phyloP scores from a whole-genome alignment of 2,888 invertebrate species.

The Chrysina gloriosa region DNA sequence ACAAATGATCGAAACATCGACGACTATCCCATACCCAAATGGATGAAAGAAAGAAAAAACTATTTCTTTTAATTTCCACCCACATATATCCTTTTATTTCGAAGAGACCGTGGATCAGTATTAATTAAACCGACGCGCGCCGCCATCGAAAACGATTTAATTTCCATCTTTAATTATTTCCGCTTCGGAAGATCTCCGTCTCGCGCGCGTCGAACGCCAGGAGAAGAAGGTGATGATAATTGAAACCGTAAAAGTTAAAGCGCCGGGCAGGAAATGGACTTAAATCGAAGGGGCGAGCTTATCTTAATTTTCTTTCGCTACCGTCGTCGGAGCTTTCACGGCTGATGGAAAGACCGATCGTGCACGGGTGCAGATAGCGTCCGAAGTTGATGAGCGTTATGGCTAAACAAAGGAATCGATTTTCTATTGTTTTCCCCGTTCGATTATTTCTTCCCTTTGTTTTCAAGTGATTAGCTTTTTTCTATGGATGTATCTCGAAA shows the following conservation, averaged over 20 bases:
- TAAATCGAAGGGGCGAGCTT: conserved; percentile 49
- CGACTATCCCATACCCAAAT: no score
- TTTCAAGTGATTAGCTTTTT: neutral
- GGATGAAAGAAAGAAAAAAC: no score
- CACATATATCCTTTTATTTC: no score
- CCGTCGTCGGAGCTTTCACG: conserved; percentile 39
- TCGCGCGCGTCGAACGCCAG: no score
- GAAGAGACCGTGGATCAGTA: neutral
- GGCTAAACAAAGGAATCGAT: conserved; percentile 40
- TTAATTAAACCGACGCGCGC: conserved; percentile 1
- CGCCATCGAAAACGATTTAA: conserved; percentile 33
- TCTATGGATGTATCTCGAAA: neutral
- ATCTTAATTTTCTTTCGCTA: conserved; percentile 46
- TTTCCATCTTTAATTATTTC: conserved; percentile 45
- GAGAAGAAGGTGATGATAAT: conserved; percentile 48
- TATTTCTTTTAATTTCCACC: no score
- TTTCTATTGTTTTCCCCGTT: conserved; percentile 3
- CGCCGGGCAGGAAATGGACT: conserved; percentile 51
- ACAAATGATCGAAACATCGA: no score
- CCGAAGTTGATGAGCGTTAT: conserved; percentile 44
- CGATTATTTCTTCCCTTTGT: neutral
- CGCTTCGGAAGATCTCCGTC: conserved; percentile 12
- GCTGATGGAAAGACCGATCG: conserved; percentile 35
- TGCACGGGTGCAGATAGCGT: conserved; percentile 39
- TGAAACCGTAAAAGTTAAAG: conserved; percentile 53